Conservation (phyloP, 2,797 vertebrate species). For the Pogonophryne albipinna region DNA sequence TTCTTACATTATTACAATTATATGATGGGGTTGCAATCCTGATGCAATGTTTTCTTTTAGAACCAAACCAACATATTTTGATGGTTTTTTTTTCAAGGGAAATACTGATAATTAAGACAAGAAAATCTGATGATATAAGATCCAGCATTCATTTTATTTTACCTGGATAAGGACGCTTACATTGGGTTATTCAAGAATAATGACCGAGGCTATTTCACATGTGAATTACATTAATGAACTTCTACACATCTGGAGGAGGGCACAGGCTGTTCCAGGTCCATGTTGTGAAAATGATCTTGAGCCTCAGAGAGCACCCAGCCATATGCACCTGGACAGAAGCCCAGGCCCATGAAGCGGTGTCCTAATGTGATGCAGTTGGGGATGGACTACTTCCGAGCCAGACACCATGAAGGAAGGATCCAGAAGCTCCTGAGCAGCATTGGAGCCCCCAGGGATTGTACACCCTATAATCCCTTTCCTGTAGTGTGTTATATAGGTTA, state of each 20-base stretch:
- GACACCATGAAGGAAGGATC: slow-evolving; percentile 12
- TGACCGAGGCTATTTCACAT: not conserved
- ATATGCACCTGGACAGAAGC: slow-evolving; percentile 29
- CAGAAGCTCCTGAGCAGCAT: slow-evolving; percentile 22
- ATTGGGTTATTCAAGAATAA: not conserved
- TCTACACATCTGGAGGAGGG: slow-evolving; percentile 6
- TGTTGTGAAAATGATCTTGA: slow-evolving; percentile 19
- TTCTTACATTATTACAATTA: not conserved
- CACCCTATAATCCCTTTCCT: too few species aligned
- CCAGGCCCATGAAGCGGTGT: slow-evolving; percentile 12
- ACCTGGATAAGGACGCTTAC: not conserved
- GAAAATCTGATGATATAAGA: not conserved
- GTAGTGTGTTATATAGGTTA: too few species aligned
- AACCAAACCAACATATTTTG: not conserved
- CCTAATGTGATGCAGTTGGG: slow-evolving; percentile 12
- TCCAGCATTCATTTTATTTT: not conserved
- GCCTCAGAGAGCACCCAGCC: slow-evolving; percentile 6
- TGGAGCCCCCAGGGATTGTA: not conserved
- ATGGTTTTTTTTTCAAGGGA: not conserved
- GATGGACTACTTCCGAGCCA: slow-evolving; percentile 13
- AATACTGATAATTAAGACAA: not conserved
- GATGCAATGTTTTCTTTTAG: not conserved
- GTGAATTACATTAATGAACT: not conserved
- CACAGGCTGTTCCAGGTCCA: slow-evolving; percentile 9
- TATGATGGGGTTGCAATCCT: not conserved